These are phyloP conservation scores for Lysandra bellargus DNA, from an alignment of 2,888 invertebrate genomes.

Conservation along the genomic window DNA sequence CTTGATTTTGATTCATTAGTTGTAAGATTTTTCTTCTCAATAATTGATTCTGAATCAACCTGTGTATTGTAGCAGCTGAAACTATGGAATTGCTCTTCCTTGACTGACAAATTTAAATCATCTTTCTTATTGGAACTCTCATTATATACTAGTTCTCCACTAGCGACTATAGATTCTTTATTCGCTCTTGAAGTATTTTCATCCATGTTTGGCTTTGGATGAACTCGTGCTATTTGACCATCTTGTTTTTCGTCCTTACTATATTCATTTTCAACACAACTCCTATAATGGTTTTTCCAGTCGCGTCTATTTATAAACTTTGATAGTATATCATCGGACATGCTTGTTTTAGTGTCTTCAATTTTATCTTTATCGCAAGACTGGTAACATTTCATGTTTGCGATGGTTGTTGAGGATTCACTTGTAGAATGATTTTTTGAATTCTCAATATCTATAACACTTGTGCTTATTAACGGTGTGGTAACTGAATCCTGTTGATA, in stretches of 20 bases:
- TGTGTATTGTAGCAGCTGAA: conserved; percentile 49
- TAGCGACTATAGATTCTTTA: conserved; percentile 34
- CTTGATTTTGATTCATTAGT: conserved; percentile 46
- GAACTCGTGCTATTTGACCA: not conserved
- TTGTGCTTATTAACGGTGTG: conserved; percentile 64
- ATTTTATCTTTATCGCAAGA: conserved; percentile 60
- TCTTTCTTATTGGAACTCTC: conserved; percentile 35
- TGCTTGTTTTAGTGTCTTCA: conserved; percentile 52
- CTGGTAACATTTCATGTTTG: conserved; percentile 66
- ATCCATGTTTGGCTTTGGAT: conserved; percentile 19
- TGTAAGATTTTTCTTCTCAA: conserved; percentile 37
- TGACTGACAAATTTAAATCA: conserved; percentile 52
- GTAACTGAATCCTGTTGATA: conserved; percentile 65
- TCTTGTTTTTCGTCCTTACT: not conserved
- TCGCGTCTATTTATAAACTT: conserved; percentile 67
- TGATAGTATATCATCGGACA: conserved; percentile 69
- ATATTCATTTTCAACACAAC: conserved; percentile 43
- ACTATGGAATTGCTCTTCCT: conserved; percentile 56
- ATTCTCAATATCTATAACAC: conserved; percentile 63
- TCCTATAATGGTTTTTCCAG: conserved; percentile 56
- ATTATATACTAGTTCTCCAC: conserved; percentile 37
- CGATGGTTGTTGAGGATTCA: conserved; percentile 57
- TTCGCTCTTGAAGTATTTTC: conserved; percentile 34
- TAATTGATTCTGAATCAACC: conserved; percentile 37
- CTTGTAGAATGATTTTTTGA: conserved; percentile 58